A percentile compares a stretch with the other conserved stretches of the same genome.
Conservation (phyloP, 2,888 invertebrate species). For the Ophraella communa region DNA sequence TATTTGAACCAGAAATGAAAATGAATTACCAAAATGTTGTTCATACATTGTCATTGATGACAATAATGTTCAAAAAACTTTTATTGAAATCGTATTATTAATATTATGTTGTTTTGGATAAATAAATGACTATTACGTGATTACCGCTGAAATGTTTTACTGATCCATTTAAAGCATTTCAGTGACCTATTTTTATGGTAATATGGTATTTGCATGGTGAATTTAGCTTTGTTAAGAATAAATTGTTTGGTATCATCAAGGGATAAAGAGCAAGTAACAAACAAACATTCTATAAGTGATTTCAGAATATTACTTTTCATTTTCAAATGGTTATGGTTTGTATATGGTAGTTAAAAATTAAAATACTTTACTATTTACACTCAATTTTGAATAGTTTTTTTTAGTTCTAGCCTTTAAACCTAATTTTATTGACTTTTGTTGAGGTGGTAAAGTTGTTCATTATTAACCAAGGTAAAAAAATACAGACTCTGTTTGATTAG, state of each 20-base stretch:
- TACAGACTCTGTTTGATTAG: no score
- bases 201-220: conserved; percentile 1
- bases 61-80: not conserved
- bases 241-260: not conserved
- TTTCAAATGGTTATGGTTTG: no score
- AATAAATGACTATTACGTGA: conserved; percentile 39
- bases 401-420: no score
- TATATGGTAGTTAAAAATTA: no score
- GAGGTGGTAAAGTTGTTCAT: no score
- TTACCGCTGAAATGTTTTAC: conserved; percentile 6
- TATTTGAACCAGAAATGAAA: not conserved
- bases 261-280: not conserved
- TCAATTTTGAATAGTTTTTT: no score
- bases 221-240: not conserved
- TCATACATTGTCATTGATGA: not conserved
- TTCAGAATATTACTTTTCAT: no score
- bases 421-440: no score
- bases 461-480: no score
- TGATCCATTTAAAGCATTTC: not conserved
- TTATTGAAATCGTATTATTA: not conserved
- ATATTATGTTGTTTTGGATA: conserved; percentile 16
- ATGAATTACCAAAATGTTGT: not conserved
- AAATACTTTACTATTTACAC: no score
- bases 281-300: no score
- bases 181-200: not conserved